phyloP scores from a whole-genome alignment of 2,113 vertebrate species.

The Brevimyrus niger region DNA sequence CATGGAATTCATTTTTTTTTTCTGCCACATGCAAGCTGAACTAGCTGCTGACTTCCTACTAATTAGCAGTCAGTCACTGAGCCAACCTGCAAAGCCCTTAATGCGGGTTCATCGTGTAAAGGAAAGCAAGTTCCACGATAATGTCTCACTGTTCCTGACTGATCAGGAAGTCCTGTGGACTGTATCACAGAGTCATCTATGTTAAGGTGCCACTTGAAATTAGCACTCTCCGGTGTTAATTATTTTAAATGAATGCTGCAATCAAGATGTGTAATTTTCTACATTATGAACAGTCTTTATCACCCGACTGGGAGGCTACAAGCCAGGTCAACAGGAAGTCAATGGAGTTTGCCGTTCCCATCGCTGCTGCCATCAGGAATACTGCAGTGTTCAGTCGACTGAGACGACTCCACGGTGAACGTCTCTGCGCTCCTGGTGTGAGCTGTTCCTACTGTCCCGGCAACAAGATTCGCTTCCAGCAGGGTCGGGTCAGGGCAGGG shows the following conservation, averaged over 20 bases:
- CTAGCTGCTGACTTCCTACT: background rate
- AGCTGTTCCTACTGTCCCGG: background rate
- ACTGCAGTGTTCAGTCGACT: background rate
- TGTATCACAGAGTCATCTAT: background rate
- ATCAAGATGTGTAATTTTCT: background rate
- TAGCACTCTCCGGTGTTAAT: background rate
- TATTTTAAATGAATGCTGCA: background rate
- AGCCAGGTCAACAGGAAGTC: background rate
- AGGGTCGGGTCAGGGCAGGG: background rate
- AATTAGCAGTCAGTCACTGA: background rate
- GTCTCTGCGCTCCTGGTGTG: background rate
- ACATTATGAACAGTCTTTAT: background rate
- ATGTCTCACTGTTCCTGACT: background rate
- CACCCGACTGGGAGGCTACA: background rate
- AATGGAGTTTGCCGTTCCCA: background rate
- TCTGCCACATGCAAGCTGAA: background rate
- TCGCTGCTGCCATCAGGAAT: background rate
- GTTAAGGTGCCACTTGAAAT: background rate
- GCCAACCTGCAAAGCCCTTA: background rate
- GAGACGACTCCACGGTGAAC: background rate
- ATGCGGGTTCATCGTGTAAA: background rate
- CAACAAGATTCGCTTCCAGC: background rate
- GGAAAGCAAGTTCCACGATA: background rate
- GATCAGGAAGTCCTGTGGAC: background rate
- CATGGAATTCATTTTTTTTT: background rate